A percentile compares a stretch with the other conserved stretches of the same genome.
Conservation (phyloP, 2,113 vertebrate genomes). For the Gymnogyps californianus region DNA sequence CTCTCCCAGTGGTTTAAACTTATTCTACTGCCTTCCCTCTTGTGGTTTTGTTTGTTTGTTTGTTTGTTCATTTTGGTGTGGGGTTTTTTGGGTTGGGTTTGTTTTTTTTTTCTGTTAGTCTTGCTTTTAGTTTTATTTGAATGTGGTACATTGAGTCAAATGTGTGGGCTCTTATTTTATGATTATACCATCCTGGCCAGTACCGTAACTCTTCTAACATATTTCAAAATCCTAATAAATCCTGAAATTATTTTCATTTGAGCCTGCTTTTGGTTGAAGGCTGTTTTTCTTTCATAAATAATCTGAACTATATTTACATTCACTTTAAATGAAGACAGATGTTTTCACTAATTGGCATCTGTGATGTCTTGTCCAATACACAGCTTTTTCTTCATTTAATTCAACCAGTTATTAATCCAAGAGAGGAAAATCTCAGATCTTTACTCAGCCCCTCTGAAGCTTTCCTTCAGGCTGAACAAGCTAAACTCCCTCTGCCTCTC, state of each 20-base stretch:
- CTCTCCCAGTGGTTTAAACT: background rate
- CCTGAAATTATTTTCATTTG: background rate
- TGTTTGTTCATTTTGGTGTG: background rate
- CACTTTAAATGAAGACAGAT: background rate
- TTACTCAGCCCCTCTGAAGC: background rate
- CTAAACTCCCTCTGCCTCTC: background rate
- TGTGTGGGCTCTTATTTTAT: background rate
- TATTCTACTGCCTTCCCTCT: background rate
- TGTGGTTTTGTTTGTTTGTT: background rate
- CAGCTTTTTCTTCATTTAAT: background rate
- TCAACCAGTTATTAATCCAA: background rate
- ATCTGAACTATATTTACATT: background rate
- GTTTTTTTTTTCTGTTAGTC: background rate
- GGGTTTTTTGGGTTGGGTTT: background rate
- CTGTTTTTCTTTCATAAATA: background rate
- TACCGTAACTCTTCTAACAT: background rate
- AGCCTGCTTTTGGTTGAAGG: background rate
- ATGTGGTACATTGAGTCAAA: background rate
- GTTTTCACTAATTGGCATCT: background rate
- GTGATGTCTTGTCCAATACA: background rate
- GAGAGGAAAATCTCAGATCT: background rate
- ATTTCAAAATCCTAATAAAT: background rate
- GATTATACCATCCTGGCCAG: background rate
- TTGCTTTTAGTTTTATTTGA: background rate
- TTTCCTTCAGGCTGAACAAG: background rate